Evolutionary conservation across 2,888 invertebrate species (phyloP), one percentile per base, ranked within the genome.

Genomic region (Lasioglossum villosulum): DNA sequence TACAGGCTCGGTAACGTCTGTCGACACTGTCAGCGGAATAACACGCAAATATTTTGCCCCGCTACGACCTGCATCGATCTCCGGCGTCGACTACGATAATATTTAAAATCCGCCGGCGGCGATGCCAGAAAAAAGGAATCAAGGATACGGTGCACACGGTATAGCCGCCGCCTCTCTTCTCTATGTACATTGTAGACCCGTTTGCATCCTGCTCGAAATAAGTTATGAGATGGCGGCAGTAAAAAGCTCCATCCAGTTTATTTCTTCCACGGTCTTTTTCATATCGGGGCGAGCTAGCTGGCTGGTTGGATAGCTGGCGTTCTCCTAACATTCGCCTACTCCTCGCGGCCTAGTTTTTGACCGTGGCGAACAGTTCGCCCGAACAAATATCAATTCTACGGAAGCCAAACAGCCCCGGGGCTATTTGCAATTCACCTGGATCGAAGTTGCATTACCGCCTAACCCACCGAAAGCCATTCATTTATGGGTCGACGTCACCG

Each of bases 341-440:
- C 19, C 27, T 45, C 45, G 48, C 37, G 77, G 37, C 77, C 77
- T 77, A 77, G 68, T 77, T 77, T 77, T 70, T 70, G 37, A 48
- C 27, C 48, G 19, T 70, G 37, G 48, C 37, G 30, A 34, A 77
- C 77, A 52, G 77, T 52, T 77, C 77, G 1, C 68, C 39, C 77
- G 45, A 77, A 77, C 77, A 77, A 77, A 77, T 70, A 77, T 70
- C 77, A 77, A 77, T 77, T 77, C 77, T 37, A 45, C 77, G 70
- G 68, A 77, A 77, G 77, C 70, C 77, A 77, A 77, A 77, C 68
- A 77, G 77, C 77, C 48, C 12, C 30, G 27, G 1, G 63, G 77
- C 48, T 77, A 68, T 77, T 68, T 70, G 77, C 68, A 77, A 66
- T 77, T 77, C 77, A 77, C 68, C 77, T 77, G 68, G 68, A 77